These are phyloP conservation scores for Coronaproctus castanopsis DNA, from an alignment of 2,888 invertebrate species.

Conservation along the genomic window DNA sequence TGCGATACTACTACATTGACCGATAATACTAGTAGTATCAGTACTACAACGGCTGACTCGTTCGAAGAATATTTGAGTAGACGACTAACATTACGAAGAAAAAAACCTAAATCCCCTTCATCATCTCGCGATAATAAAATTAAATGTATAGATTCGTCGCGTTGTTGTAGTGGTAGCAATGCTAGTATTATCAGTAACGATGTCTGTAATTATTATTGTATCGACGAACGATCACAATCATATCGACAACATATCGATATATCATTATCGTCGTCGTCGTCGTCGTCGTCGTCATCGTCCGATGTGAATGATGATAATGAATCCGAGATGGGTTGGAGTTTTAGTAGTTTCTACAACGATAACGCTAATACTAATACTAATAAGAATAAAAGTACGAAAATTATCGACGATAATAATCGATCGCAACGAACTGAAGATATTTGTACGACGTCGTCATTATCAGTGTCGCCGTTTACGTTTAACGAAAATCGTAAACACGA, in stretches of 20 bases:
- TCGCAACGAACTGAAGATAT: too few relatives aligned
- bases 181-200: background rate
- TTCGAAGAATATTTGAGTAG: too few relatives aligned
- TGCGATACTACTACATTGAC: background rate
- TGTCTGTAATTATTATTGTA: background rate
- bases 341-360: slow-evolving; percentile 23
- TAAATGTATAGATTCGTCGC: slow-evolving; percentile 1
- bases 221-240: too few relatives aligned
- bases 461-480: slow-evolving; percentile 7
- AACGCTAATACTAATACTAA: background rate
- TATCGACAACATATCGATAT: too few relatives aligned
- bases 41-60: too few relatives aligned
- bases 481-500: slow-evolving; percentile 5
- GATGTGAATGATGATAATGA: slow-evolving; percentile 24
- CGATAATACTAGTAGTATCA: too few relatives aligned
- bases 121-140: background rate
- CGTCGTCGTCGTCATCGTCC: slow-evolving; percentile 9
- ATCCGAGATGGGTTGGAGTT: slow-evolving; percentile 33
- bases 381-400: background rate
- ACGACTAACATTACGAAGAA: too few relatives aligned
- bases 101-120: background rate
- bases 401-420: too few relatives aligned
- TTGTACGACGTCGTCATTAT: too few relatives aligned
- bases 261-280: slow-evolving; percentile 11
- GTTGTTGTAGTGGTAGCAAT: background rate